Evolutionary conservation across 2,113 vertebrate species (phyloP).

Genomic region (Buteo buteo): DNA sequence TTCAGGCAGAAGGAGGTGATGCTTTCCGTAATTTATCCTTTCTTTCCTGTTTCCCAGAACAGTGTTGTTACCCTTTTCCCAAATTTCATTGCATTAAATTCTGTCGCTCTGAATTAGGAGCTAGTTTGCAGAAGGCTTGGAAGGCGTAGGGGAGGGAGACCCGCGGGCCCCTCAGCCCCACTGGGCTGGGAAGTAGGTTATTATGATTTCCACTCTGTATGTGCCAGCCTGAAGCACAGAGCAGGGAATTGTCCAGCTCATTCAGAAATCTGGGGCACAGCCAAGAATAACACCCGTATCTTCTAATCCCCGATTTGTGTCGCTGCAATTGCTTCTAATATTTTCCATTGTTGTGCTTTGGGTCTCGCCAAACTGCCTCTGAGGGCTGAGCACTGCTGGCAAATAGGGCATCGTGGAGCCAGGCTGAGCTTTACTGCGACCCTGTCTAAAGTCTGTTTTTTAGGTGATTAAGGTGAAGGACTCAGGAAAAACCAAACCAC

Average conservation of each 20-base stretch:
- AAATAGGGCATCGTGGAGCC: neutral
- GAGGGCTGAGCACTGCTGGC: neutral
- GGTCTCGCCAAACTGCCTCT: neutral
- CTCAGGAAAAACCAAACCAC: neutral
- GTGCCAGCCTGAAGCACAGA: conserved; percentile 42
- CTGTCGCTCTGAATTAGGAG: neutral
- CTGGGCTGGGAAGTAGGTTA: conserved; percentile 22
- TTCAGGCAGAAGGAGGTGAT: neutral
- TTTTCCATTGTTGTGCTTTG: conserved; percentile 28
- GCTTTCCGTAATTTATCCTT: neutral
- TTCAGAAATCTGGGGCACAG: conserved; percentile 21
- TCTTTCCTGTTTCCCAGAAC: neutral
- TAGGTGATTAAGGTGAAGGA: neutral
- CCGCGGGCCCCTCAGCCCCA: neutral
- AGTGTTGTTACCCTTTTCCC: neutral
- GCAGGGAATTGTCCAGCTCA: conserved; percentile 1
- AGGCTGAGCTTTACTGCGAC: neutral
- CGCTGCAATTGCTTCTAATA: conserved; percentile 11
- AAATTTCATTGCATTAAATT: neutral
- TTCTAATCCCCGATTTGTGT: conserved; percentile 14
- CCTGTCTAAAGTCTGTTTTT: accelerated
- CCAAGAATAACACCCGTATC: conserved; percentile 36
- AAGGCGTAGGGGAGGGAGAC: neutral
- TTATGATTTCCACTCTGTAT: neutral
- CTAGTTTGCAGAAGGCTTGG: neutral